A percentile compares a stretch with the other conserved stretches of the same genome.
phyloP scores from a whole-genome alignment of 1,140 invertebrate genomes.

The Sitobion miscanthi region DNA sequence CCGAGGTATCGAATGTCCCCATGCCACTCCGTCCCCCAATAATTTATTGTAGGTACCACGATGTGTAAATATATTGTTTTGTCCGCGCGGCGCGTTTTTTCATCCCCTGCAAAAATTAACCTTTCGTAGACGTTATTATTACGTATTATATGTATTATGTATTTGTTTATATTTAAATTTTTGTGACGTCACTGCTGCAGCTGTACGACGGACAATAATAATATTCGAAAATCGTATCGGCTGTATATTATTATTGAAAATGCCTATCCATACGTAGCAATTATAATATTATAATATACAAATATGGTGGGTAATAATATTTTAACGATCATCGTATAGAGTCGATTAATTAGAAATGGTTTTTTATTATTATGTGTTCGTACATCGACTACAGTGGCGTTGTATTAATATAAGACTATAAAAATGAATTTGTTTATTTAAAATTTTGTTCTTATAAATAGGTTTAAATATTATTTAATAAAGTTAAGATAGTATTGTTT shows the following conservation, averaged over 20 bases:
- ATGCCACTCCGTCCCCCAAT: not conserved
- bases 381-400: not conserved
- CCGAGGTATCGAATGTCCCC: too few species aligned
- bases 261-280: too few species aligned
- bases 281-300: too few species aligned
- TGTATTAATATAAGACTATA: not conserved
- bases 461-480: too few species aligned
- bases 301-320: not conserved
- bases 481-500: not conserved
- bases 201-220: too few species aligned
- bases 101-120: not conserved
- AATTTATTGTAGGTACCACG: too few species aligned
- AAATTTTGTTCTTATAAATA: not conserved
- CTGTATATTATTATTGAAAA: too few species aligned
- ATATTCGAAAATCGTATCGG: too few species aligned
- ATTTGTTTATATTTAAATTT: too few species aligned
- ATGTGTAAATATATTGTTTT: not conserved
- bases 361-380: not conserved
- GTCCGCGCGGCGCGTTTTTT: not conserved
- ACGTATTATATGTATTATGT: too few species aligned
- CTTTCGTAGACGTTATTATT: not conserved
- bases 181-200: too few species aligned
- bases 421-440: not conserved
- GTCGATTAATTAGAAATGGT: not conserved
- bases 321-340: not conserved